These are phyloP conservation scores for Aplysia californica DNA, from an alignment of 1,140 invertebrate species.

Conservation along the genomic window DNA sequence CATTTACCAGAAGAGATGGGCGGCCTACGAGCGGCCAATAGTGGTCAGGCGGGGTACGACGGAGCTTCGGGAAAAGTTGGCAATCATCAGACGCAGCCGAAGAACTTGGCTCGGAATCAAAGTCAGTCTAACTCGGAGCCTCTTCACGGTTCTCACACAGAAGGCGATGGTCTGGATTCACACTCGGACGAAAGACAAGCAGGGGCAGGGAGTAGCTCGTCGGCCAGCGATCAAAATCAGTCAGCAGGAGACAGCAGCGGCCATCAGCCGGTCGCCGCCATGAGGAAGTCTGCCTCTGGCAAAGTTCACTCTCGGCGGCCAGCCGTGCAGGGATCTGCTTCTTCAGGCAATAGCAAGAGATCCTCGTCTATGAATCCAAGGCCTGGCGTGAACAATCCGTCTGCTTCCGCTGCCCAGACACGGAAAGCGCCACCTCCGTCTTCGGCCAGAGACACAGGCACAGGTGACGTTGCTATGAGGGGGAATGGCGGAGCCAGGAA, in stretches of 20 bases:
- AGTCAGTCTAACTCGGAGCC: not conserved
- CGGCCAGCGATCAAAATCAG: not conserved
- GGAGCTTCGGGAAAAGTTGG: too few relatives aligned
- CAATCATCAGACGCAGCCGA: slow-evolving; percentile 5
- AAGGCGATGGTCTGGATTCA: slow-evolving; percentile 5
- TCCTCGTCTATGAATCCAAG: not conserved
- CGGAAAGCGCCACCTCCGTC: not conserved
- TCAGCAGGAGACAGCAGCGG: not conserved
- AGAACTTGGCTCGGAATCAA: not conserved
- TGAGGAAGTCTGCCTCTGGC: not conserved
- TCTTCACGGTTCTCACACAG: not conserved
- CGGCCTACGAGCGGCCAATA: not conserved
- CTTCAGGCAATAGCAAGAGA: slow-evolving; percentile 10
- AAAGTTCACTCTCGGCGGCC: slow-evolving; percentile 23
- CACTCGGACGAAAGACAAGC: slow-evolving; percentile 16
- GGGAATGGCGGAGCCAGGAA: too few relatives aligned
- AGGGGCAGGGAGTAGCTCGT: not conserved
- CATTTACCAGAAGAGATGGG: not conserved
- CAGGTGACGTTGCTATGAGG: too few relatives aligned
- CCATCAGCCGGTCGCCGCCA: not conserved
- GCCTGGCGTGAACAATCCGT: too few relatives aligned
- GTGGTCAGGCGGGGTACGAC: not conserved
- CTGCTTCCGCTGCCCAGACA: too few relatives aligned
- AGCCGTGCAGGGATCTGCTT: slow-evolving; percentile 33
- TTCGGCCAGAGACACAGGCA: too few relatives aligned